Evolutionary conservation across 2,888 invertebrate species (phyloP), one percentile per base, ranked within the genome.

Genomic region (Mesorhabditis spiculigera): DNA sequence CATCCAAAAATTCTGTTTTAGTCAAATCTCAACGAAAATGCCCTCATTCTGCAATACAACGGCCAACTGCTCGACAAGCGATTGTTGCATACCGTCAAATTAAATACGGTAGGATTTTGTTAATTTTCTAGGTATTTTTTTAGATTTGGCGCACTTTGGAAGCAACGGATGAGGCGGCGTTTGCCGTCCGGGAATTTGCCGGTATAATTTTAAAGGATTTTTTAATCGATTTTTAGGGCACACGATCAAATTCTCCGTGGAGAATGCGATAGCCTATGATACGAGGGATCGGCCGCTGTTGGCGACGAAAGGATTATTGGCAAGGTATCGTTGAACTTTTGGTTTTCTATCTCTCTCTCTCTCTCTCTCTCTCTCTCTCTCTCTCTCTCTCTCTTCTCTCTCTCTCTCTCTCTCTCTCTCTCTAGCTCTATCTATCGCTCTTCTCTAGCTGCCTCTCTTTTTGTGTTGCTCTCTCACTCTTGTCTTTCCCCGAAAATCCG

Each of bases 171-270:
- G 89, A 90, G 64, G 90, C 91, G 4, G 90, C 93, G 62, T 95
- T 97, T 88, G 90, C 90, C 68, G 92, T 97, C 41, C 89, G 95
- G 5, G 93, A 96, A 87, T 92, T 93, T 85, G 81, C 83, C 43
- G 86, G 28, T n/a, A n/a, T n/a, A n/a, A n/a, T n/a, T n/a, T n/a
- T n/a, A n/a, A n/a, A n/a, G n/a, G n/a, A n/a, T n/a, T n/a, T n/a
- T n/a, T n/a, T n/a, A n/a, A n/a, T n/a, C n/a, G n/a, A n/a, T n/a
- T n/a, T n/a, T n/a, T n/a, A 50, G 58, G 97, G 1, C 93, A 94
- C 61, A 91, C 91, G 72, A 89, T 97, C 83, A 95, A 95, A 87
- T 95, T 95, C 0, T 89, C 93, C 4, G 79, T 94, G 58, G 91
- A 92, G 72, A 92, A 95, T 87, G 91, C 92, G 67, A 89, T 93